Evolutionary conservation across 1,140 invertebrate species (phyloP).

Genomic region (Camponotus vicinus): DNA sequence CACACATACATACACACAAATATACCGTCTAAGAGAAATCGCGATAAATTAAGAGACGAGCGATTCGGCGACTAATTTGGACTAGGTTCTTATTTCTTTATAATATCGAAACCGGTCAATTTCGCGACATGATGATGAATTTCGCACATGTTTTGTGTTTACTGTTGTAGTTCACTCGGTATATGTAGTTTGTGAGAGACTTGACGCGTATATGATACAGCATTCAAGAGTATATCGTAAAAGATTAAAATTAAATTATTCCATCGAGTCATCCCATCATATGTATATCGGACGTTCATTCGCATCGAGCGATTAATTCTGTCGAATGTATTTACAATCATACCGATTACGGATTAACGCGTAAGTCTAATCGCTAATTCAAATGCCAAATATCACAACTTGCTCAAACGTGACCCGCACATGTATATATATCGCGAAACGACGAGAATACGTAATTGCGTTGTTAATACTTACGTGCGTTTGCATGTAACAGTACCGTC

Average conservation of each 20-base stretch:
- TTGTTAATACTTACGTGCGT: slow-evolving; percentile 54
- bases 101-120: background rate
- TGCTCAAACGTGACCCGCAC: background rate
- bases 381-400: slow-evolving; percentile 27
- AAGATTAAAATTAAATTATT: slow-evolving; percentile 24
- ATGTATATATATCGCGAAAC: background rate
- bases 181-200: slow-evolving; percentile 4
- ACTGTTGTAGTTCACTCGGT: slow-evolving; percentile 10
- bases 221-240: background rate
- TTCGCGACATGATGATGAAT: slow-evolving; percentile 1
- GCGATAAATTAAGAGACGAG: background rate
- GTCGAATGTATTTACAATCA: background rate
- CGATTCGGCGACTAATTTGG: background rate
- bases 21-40: background rate
- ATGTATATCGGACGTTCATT: no score
- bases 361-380: slow-evolving; percentile 36
- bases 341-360: slow-evolving; percentile 39
- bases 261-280: no score
- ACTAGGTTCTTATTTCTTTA: background rate
- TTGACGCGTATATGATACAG: slow-evolving; percentile 41
- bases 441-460: slow-evolving; percentile 22
- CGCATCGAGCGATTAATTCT: slow-evolving; percentile 4
- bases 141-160: slow-evolving; percentile 16
- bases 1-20: background rate
- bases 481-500: background rate